Conservation (phyloP, 1,140 invertebrate species). For the Diploscapter pachys region DNA sequence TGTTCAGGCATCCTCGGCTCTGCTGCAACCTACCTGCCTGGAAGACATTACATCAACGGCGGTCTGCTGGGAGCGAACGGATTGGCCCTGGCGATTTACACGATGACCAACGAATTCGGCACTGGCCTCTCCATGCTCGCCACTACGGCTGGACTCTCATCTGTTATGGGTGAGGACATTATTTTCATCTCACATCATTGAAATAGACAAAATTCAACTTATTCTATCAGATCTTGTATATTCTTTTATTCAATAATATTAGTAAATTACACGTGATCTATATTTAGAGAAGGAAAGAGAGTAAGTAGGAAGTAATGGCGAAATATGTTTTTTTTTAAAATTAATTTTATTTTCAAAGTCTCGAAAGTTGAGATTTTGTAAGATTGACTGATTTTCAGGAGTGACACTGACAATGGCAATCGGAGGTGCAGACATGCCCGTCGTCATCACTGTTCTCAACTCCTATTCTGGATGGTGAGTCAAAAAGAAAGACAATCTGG, state of each 20-base stretch:
- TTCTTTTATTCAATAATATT: too few relatives aligned
- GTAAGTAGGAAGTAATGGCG: too few relatives aligned
- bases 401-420: slow-evolving; percentile 82
- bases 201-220: too few relatives aligned
- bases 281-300: too few relatives aligned
- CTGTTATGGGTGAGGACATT: slow-evolving; percentile 66
- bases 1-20: slow-evolving; percentile 71
- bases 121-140: slow-evolving; percentile 70
- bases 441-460: slow-evolving; percentile 86
- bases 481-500: too few relatives aligned
- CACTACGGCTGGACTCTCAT: slow-evolving; percentile 72
- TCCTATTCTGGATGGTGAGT: slow-evolving; percentile 75
- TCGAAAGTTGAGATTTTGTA: too few relatives aligned
- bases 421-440: slow-evolving; percentile 76
- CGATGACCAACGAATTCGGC: slow-evolving; percentile 67
- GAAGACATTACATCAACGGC: slow-evolving; percentile 74
- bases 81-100: slow-evolving; percentile 71
- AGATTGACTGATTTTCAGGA: slow-evolving; percentile 50
- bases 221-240: too few relatives aligned
- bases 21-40: slow-evolving; percentile 76
- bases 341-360: too few relatives aligned
- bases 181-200: too few relatives aligned
- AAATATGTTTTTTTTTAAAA: too few relatives aligned
- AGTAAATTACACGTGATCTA: too few relatives aligned
- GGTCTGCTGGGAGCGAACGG: slow-evolving; percentile 70